Evolutionary conservation across 2,888 invertebrate species (phyloP).

Genomic region (Oxytorus armatus): DNA sequence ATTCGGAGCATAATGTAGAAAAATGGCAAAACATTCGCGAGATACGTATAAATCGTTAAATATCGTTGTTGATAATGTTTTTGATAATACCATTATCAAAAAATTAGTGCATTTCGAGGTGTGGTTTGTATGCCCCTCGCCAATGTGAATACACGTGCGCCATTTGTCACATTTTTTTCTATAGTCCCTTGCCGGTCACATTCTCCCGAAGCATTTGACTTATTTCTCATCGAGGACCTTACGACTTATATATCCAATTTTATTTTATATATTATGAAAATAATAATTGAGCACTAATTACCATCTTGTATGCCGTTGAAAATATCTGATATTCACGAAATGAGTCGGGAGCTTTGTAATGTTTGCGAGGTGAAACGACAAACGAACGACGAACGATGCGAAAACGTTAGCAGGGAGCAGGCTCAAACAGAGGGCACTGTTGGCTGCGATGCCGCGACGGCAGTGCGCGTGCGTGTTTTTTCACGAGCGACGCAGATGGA

Average conservation of each 20-base stretch:
- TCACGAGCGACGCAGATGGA: conserved; percentile 48
- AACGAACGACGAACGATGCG: too few relatives aligned
- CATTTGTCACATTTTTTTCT: conserved; percentile 74
- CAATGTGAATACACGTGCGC: conserved; percentile 75
- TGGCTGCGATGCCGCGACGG: conserved; percentile 27
- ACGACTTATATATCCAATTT: background rate
- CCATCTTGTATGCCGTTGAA: conserved; percentile 67
- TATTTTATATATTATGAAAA: background rate
- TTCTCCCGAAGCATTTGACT: conserved; percentile 24
- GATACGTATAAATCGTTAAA: background rate
- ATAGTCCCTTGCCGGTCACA: conserved; percentile 58
- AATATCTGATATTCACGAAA: conserved; percentile 59
- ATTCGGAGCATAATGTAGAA: background rate
- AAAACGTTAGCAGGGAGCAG: conserved; percentile 26
- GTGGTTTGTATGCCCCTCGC: conserved; percentile 64
- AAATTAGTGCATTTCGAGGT: conserved; percentile 57
- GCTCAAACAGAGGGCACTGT: conserved; percentile 46
- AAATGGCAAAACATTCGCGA: background rate
- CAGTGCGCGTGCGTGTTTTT: too few relatives aligned
- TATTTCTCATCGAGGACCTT: background rate
- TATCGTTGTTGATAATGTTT: background rate
- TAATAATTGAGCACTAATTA: conserved; percentile 59
- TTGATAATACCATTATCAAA: background rate
- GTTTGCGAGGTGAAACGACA: conserved; percentile 50
- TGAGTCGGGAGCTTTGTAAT: conserved; percentile 63